These are phyloP conservation scores for Buceros bicornis DNA, from an alignment of 2,797 vertebrate genomes.

Conservation along the genomic window DNA sequence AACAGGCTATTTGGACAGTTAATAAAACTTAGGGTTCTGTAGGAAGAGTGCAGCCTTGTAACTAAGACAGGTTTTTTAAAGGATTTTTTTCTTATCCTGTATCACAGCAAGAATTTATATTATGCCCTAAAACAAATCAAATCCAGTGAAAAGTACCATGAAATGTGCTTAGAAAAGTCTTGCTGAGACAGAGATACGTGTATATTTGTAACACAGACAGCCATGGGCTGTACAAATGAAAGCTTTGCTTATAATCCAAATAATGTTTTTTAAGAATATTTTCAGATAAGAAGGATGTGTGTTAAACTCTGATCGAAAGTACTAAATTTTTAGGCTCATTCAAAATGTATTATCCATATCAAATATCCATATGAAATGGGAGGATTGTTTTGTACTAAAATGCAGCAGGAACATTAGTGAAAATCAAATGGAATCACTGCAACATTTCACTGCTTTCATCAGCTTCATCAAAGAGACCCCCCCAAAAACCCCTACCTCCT, in stretches of 20 bases:
- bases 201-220: constrained; percentile 75
- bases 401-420: constrained; percentile 47
- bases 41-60: constrained; percentile 15
- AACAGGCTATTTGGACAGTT: constrained; percentile 71
- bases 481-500: neutral
- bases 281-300: constrained; percentile 70
- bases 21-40: constrained; percentile 67
- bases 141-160: constrained; percentile 67
- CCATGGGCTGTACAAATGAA: constrained; percentile 73
- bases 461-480: neutral
- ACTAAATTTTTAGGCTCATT: constrained; percentile 68
- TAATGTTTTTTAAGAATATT: constrained; percentile 73
- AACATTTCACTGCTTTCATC: constrained; percentile 30
- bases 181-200: constrained; percentile 54
- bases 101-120: constrained; percentile 72
- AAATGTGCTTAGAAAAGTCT: constrained; percentile 71
- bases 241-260: constrained; percentile 76
- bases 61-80: constrained; percentile 32
- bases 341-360: constrained; percentile 26
- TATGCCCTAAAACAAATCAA: constrained; percentile 78
- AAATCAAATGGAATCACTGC: constrained; percentile 41
- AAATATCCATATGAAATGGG: constrained; percentile 64
- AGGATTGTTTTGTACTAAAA: constrained; percentile 56
- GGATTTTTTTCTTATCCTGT: constrained; percentile 22
- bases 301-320: constrained; percentile 70